phyloP scores from a whole-genome alignment of 2,888 invertebrate genomes.

The Incurvaria masculella region DNA sequence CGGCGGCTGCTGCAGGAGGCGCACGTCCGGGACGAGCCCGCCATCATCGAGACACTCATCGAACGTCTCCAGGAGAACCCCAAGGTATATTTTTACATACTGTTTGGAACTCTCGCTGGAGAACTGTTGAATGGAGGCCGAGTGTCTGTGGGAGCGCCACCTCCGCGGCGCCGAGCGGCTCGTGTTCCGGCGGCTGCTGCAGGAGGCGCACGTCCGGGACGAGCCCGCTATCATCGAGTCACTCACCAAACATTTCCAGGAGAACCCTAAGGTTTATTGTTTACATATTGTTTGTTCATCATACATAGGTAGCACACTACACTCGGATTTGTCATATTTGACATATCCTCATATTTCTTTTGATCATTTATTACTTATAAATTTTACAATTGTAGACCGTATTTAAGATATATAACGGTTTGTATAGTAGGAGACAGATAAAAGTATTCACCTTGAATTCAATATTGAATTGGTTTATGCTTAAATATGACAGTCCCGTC shows the following conservation, averaged over 20 bases:
- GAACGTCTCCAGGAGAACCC: constrained; percentile 27
- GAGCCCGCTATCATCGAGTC: constrained; percentile 30
- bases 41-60: constrained; percentile 32
- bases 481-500: no score
- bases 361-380: no score
- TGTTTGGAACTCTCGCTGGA: constrained; percentile 66
- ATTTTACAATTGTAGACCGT: no score
- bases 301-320: no score
- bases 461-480: no score
- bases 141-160: constrained; percentile 60
- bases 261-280: constrained; percentile 25
- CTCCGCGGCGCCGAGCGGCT: constrained; percentile 37
- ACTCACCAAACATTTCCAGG: constrained; percentile 29
- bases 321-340: no score
- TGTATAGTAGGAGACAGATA: no score
- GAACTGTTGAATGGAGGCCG: constrained; percentile 58
- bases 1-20: constrained; percentile 41
- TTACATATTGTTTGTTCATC: constrained; percentile 65
- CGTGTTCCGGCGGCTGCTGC: constrained; percentile 38
- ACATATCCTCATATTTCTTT: no score
- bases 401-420: no score
- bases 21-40: constrained; percentile 28
- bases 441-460: no score
- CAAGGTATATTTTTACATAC: no score
- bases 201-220: constrained; percentile 33